Conservation (phyloP, 2,113 vertebrate species). For the Corydoras maculifer region DNA sequence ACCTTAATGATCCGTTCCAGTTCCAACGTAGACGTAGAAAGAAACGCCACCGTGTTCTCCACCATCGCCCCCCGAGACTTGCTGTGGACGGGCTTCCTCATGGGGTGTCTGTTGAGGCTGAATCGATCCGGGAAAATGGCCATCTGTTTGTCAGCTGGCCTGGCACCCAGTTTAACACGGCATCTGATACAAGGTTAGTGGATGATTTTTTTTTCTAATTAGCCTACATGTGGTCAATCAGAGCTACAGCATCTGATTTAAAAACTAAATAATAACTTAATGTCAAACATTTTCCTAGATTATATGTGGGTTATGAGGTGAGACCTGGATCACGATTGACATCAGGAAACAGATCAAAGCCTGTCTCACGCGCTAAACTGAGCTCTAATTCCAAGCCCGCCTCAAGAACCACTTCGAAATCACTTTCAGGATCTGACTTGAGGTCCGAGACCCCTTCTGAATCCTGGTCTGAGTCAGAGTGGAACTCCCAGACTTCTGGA, state of each 20-base stretch:
- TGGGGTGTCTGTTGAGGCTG: constrained; percentile 46
- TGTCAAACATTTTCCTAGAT: constrained; percentile 33
- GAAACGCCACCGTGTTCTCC: constrained; percentile 56
- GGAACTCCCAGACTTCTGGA: constrained; percentile 30
- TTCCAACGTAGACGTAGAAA: constrained; percentile 66
- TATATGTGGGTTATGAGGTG: constrained; percentile 37
- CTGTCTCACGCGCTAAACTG: constrained; percentile 38
- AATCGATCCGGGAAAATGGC: constrained; percentile 54
- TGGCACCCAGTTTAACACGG: constrained; percentile 21
- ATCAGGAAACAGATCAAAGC: constrained; percentile 34
- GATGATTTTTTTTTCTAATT: neutral
- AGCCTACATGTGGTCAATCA: neutral
- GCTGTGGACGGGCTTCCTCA: constrained; percentile 32
- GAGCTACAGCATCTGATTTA: neutral
- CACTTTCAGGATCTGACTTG: constrained; percentile 38
- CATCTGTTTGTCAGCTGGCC: constrained; percentile 57
- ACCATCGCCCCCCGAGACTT: constrained; percentile 6
- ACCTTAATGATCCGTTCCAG: constrained; percentile 69
- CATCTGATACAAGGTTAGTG: constrained; percentile 31
- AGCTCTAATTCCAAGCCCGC: constrained; percentile 48
- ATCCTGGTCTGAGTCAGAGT: constrained; percentile 44
- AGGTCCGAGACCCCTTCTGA: constrained; percentile 30
- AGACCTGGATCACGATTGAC: constrained; percentile 49
- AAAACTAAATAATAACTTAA: neutral
- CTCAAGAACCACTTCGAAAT: constrained; percentile 49